Conservation (phyloP, 2,797 vertebrate genomes). For the Arctocebus calabarensis region DNA sequence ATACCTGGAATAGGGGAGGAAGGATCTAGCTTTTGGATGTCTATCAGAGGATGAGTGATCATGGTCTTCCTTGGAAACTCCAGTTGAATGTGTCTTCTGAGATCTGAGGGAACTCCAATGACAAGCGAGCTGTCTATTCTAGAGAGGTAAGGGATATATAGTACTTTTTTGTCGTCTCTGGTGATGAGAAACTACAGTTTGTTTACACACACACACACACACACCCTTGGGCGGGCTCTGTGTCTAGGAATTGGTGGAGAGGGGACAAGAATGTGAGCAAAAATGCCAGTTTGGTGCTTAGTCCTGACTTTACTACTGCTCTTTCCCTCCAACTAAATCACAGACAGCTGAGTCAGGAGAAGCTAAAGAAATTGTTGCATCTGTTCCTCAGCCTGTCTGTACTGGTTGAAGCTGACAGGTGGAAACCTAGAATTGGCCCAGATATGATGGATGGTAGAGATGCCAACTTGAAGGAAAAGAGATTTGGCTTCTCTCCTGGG, state of each 20-base stretch:
- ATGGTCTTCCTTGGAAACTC: slow-evolving; percentile 28
- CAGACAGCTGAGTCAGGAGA: background rate
- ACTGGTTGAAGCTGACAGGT: slow-evolving; percentile 65
- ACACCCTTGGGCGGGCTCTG: background rate
- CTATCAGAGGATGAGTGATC: background rate
- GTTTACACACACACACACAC: background rate
- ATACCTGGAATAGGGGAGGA: background rate
- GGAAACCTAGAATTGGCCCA: slow-evolving; percentile 63
- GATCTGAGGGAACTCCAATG: slow-evolving; percentile 2
- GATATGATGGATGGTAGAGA: slow-evolving; percentile 13
- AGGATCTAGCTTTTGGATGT: slow-evolving; percentile 28
- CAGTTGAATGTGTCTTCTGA: slow-evolving; percentile 31
- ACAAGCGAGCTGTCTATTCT: slow-evolving; percentile 35
- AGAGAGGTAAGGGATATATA: background rate
- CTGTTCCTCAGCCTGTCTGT: slow-evolving; percentile 46
- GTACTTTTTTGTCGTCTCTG: slow-evolving; percentile 15
- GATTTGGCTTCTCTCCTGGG: slow-evolving; percentile 62
- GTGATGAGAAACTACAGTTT: background rate
- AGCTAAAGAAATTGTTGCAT: slow-evolving; percentile 7
- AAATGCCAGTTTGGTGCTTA: background rate
- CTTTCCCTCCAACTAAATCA: background rate
- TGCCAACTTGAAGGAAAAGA: slow-evolving; percentile 57
- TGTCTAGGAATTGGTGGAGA: background rate
- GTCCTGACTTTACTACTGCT: background rate
- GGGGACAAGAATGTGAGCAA: background rate